Conservation (phyloP, 1,140 invertebrate genomes). For the Vollenhovia emeryi region DNA sequence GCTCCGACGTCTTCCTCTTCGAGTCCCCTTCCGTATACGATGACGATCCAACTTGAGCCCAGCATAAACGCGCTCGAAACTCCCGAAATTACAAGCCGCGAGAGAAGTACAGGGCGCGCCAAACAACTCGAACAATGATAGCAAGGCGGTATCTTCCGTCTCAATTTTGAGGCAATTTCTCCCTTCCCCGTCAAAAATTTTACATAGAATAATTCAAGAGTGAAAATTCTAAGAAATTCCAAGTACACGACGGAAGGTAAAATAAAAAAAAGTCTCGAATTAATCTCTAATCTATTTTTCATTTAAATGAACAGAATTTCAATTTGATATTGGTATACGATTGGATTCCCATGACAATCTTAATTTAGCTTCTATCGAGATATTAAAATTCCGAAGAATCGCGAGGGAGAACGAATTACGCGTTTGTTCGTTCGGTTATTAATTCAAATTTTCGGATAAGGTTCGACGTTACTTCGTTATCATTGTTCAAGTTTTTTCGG, state of each 20-base stretch:
- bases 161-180: constrained; percentile 14
- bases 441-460: neutral
- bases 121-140: constrained; percentile 40
- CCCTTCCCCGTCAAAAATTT: neutral
- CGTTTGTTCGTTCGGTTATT: neutral
- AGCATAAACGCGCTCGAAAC: constrained; percentile 18
- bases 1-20: neutral
- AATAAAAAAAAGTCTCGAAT: neutral
- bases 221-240: neutral
- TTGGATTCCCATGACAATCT: neutral
- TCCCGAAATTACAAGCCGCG: constrained; percentile 37
- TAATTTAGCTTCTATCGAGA: neutral
- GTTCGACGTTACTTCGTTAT: neutral
- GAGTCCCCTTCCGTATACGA: constrained; percentile 1
- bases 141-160: neutral
- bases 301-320: neutral
- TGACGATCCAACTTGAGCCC: constrained; percentile 31
- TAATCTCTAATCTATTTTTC: neutral
- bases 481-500: neutral
- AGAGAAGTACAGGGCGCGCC: constrained; percentile 12
- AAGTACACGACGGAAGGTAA: neutral
- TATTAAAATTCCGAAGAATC: neutral
- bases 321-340: neutral
- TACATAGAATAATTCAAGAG: neutral
- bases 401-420: neutral